Base-by-base conservation (phyloP, 53 echinoderm and acorn worm genomes). In the Antedon mediterranea region DNA sequence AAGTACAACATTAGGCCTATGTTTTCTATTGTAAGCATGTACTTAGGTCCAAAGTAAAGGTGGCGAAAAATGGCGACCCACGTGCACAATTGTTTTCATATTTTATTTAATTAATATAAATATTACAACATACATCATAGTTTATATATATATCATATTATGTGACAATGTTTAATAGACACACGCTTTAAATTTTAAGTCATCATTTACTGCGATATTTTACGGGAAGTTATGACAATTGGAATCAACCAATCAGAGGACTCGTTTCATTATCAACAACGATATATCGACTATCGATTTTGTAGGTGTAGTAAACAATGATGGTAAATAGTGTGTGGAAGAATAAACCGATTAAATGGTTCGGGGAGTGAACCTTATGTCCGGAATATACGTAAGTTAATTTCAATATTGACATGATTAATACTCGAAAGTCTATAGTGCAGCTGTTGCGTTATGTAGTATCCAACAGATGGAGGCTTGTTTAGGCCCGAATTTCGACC, bases 391-490 rank as follows among this genome's bases (percentile, higher is more conserved):
- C 9, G 57, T 57, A 18, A 18, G 57, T 26, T 57, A 57, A 57
- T 57, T 57, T 57, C 57, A 57, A 57, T 57, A 57, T 57, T 57
- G 57, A 57, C 57, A 57, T 57, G 57, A 57, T 57, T 57, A 57
- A 57, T 57, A 57, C 57, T 23, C 57, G 37, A 57, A 57, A 57
- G 57, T 18, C 57, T 57, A 18, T 57, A 57, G 7, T 57, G 57
- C 57, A 57, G 7, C 57, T 57, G 57, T 6, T 57, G 57, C 57
- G 57, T 26, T 57, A 57, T 57, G 57, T 5, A 57, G 57, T 57
- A 57, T 57, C 57, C 23, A 57, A 57, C 57, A 57, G 57, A 57
- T 57, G 57, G 57, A 57, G 57, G 57, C 57, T 57, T 23, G 57
- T 57, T 57, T 15, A 57, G 57, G 14, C 14, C 9, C 57, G 57